A percentile compares a stretch with the other conserved stretches of the same genome.
These are phyloP conservation scores for Anoncus sp. DNA, from an alignment of 2,888 invertebrate genomes.

Conservation along the genomic window DNA sequence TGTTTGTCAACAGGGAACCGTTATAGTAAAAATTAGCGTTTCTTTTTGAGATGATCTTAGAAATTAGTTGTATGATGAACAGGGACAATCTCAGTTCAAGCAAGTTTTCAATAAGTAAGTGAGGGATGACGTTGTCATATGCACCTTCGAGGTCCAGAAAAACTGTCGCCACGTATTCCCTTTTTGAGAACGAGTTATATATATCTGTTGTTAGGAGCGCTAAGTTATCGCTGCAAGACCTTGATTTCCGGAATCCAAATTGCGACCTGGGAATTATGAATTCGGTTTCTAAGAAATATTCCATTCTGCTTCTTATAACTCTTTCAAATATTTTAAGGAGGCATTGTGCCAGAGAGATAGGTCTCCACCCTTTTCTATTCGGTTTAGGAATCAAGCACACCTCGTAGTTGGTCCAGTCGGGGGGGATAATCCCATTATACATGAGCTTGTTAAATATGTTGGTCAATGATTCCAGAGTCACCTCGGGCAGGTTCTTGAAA, in stretches of 20 bases:
- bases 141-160: constrained; percentile 59
- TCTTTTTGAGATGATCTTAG: neutral
- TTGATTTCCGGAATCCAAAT: constrained; percentile 47
- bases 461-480: too few relatives aligned
- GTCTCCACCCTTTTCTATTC: too few relatives aligned
- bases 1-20: neutral
- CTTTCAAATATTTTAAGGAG: constrained; percentile 1
- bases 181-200: constrained; percentile 30
- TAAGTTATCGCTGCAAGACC: constrained; percentile 47
- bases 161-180: constrained; percentile 9
- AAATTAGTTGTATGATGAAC: neutral
- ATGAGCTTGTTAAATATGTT: too few relatives aligned
- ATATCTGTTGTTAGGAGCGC: constrained; percentile 42
- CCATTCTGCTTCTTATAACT: constrained; percentile 17
- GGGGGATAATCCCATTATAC: too few relatives aligned
- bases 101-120: constrained; percentile 14
- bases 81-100: neutral
- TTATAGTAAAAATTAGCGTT: constrained; percentile 30
- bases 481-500: too few relatives aligned
- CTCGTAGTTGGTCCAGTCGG: too few relatives aligned
- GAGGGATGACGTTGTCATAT: constrained; percentile 46
- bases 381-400: too few relatives aligned
- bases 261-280: too few relatives aligned
- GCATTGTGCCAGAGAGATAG: too few relatives aligned
- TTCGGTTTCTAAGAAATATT: constrained; percentile 47